These are phyloP conservation scores for Candidula unifasciata DNA, from an alignment of 2,888 invertebrate species.

Conservation along the genomic window DNA sequence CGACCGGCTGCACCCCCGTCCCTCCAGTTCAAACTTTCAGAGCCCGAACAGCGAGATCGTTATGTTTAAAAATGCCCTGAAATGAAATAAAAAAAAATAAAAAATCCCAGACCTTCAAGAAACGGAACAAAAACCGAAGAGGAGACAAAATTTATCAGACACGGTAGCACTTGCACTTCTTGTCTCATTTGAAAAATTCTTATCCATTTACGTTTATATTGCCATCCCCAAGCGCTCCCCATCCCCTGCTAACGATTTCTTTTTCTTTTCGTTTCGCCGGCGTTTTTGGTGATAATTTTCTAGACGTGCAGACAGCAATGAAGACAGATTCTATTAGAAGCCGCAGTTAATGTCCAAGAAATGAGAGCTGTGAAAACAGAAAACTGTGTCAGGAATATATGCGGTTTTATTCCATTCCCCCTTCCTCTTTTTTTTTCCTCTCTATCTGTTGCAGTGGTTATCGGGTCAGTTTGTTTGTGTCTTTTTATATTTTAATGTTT, in stretches of 20 bases:
- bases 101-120: not conserved
- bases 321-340: slow-evolving; percentile 33
- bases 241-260: not conserved
- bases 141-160: not conserved
- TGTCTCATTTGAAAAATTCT: slow-evolving; percentile 22
- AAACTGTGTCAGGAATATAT: slow-evolving; percentile 5
- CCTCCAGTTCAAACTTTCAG: slow-evolving; percentile 18
- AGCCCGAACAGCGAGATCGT: too few relatives aligned
- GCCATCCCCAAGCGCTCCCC: not conserved
- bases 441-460: not conserved
- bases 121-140: not conserved
- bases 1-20: not conserved
- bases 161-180: slow-evolving; percentile 17
- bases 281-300: slow-evolving; percentile 24
- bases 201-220: slow-evolving; percentile 23
- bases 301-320: slow-evolving; percentile 37
- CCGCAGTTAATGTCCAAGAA: slow-evolving; percentile 34
- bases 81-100: not conserved
- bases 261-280: not conserved
- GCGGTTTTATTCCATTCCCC: not conserved
- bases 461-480: not conserved
- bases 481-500: too few relatives aligned
- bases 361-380: not conserved
- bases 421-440: not conserved
- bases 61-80: not conserved